phyloP scores from a whole-genome alignment of 2,797 vertebrate species.

The Thunnus albacares region DNA sequence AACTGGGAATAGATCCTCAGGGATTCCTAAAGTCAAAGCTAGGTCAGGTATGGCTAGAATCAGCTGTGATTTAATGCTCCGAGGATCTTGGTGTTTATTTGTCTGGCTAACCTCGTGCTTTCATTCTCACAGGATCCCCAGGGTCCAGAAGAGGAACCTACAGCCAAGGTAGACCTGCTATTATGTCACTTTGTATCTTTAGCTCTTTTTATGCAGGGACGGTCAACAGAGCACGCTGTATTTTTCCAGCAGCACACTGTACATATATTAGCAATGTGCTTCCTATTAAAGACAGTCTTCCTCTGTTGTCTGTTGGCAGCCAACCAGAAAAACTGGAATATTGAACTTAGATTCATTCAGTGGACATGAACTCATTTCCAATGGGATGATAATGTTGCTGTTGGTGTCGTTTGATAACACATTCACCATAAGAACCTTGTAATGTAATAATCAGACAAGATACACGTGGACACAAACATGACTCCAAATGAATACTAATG shows the following conservation, averaged over 20 bases:
- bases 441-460: too few species aligned
- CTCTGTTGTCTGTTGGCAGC: background rate
- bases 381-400: background rate
- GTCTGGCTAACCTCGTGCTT: slow-evolving; percentile 43
- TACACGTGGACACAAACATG: too few species aligned
- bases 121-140: slow-evolving; percentile 75
- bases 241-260: slow-evolving; percentile 12
- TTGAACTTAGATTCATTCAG: background rate
- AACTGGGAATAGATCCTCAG: slow-evolving; percentile 12
- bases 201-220: background rate
- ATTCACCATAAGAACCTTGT: background rate
- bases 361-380: background rate
- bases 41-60: slow-evolving; percentile 19
- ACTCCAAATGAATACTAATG: too few species aligned
- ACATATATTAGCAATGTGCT: background rate
- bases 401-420: background rate
- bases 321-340: background rate
- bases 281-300: background rate
- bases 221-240: background rate
- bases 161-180: slow-evolving; percentile 85
- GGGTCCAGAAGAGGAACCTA: slow-evolving; percentile 90
- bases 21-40: slow-evolving; percentile 29
- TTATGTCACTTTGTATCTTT: slow-evolving; percentile 1
- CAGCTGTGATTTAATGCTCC: slow-evolving; percentile 44
- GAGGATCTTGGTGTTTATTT: slow-evolving; percentile 38